Evolutionary conservation across 2,113 vertebrate genomes (phyloP), one percentile per base, ranked within the genome.

Genomic region (Rhinolophus ferrumequinum): DNA sequence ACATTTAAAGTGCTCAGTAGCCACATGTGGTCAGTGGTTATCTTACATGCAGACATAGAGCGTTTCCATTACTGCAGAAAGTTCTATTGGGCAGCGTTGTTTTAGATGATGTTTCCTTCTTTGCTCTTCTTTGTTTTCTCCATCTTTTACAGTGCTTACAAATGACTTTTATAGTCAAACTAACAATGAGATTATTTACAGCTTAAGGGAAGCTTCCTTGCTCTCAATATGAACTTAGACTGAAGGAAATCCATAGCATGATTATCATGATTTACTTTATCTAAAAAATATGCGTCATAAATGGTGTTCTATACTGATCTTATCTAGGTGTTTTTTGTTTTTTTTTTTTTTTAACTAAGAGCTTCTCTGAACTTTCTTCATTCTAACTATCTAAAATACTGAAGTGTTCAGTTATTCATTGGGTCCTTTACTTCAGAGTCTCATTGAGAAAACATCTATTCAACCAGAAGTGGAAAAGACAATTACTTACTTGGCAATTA

Each of bases 211-310:
- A 66, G 54, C 30, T 50, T 90, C 52, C 56, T 93, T 86, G 16
- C 26, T 85, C 24, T 89, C 56, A 91, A 56, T 93, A 94, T 81
- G 26, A 84, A 93, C 81, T 85, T 60, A 96, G n/a, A 93, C 2
- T n/a, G 9, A 96, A 88, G 8, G n/a, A 81, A 88, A 93, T 60
- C 26, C 21, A 58, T 12, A n/a, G 28, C 24, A 38, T 56, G 16
- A 18, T 73, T 69, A n/a, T 33, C 24, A 38, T 56, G 16, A 14
- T 73, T 69, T 85, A 86, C 15, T 81, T 30, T 81, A 80, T 75
- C 21, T 88, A 79, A 66, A 75, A 38, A 69, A 69, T 44, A 79
- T 60, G 3, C 22, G 24, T 54, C 76, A 44, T 9, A 69, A 52
- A 13, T 33, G 5, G 30, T 60, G 12, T 18, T 94, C 72, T 52